Base-by-base conservation (phyloP, 2,888 invertebrate species). In the Pachydiplax longipennis region DNA sequence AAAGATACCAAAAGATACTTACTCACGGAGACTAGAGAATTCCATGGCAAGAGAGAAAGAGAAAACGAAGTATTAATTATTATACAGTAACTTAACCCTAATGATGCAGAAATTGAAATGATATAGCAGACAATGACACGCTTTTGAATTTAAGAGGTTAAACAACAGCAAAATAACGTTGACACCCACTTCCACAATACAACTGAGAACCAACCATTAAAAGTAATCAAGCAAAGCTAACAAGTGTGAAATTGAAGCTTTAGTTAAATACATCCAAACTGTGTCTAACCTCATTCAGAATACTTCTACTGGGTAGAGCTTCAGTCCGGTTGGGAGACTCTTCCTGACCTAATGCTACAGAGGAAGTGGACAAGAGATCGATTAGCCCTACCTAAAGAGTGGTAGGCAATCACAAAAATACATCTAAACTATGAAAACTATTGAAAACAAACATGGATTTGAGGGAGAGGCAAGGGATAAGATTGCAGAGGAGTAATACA, bases 201-300 rank as follows among this genome's bases (percentile, higher is more conserved):
- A 37, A 25, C 13, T 87, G 10, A 65, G 61, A 87, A 65, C 18
- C 87, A 87, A 87, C 35, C 87, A 31, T 58, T 87, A 87, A 35
- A 37, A 53, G 58, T 44, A 58, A 83, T 58, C 83, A 87, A 87
- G 61, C 61, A 61, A 65, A 87, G 61, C 61, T 37, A n/a, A 31
- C 22, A 87, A 87, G 48, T 22, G 25, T 87, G 61, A 87, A 87
- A 37, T 61, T 87, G 61, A 87, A 61, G 87, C 87, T 87, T 87
- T 58, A 87, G 40, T 35, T 83, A 87, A 87, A 87, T 87, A 87
- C 87, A 87, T 87, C 65, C 87, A 87, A 87, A 87, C 65, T 87
- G 87, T 87, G 61, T 87, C 87, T 87, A 87, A 87, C 87, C 87
- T 87, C 87, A 87, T 87, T 87, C 87, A 87, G 87, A 87, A 87